Conservation (phyloP, 2,797 vertebrate genomes). For the Lateolabrax maculatus region DNA sequence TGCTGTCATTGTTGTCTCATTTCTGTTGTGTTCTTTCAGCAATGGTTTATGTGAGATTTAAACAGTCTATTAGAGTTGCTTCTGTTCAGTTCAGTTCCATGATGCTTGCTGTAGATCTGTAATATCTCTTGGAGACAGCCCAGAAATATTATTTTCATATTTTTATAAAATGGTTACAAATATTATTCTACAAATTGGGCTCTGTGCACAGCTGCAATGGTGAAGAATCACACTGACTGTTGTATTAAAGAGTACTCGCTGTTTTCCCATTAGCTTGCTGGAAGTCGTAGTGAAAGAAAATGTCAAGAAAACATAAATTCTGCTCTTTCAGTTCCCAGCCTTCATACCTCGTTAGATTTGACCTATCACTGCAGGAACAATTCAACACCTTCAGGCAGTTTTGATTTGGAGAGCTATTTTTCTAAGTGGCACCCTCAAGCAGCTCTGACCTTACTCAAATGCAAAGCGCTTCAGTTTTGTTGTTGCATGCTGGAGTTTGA, state of each 20-base stretch:
- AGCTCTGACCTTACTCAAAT: not conserved
- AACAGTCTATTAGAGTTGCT: not conserved
- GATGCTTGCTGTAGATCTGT: not conserved
- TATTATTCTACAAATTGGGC: not conserved
- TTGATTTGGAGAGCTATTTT: not conserved
- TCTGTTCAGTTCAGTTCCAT: not conserved
- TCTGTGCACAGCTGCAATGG: slow-evolving; percentile 3
- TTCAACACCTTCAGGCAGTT: slow-evolving; percentile 20
- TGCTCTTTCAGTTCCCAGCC: slow-evolving; percentile 15
- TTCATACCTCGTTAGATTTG: slow-evolving; percentile 41
- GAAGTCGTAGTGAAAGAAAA: slow-evolving; percentile 27
- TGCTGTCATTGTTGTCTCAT: not conserved
- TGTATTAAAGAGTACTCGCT: slow-evolving; percentile 2
- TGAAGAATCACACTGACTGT: slow-evolving; percentile 19
- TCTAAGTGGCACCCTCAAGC: not conserved
- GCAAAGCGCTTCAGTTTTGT: not conserved
- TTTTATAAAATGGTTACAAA: not conserved
- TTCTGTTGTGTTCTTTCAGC: not conserved
- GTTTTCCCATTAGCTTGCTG: slow-evolving; percentile 16
- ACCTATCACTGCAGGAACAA: slow-evolving; percentile 8
- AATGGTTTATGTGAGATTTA: not conserved
- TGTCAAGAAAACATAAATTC: slow-evolving; percentile 26
- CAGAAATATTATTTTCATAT: not conserved
- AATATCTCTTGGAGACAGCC: not conserved
- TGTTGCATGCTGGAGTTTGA: not conserved